phyloP scores from a whole-genome alignment of 2,888 invertebrate genomes.

The Pomacea canaliculata region DNA sequence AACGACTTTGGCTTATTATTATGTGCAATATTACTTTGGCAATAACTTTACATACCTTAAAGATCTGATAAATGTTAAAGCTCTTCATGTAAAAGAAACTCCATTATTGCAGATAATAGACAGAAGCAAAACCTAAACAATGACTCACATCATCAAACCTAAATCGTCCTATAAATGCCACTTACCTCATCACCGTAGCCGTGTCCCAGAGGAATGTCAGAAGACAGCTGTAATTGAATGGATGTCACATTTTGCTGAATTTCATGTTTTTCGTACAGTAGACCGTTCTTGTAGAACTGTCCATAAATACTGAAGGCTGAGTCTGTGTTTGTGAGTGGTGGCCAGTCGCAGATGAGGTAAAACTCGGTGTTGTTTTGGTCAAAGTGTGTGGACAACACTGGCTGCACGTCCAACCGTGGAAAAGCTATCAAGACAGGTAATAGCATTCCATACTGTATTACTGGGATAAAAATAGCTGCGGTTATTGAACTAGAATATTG shows the following conservation, averaged over 20 bases:
- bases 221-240: constrained; percentile 21
- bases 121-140: too few relatives aligned
- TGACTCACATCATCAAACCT: too few relatives aligned
- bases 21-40: too few relatives aligned
- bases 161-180: neutral
- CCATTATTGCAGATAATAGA: too few relatives aligned
- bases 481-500: too few relatives aligned
- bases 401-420: constrained; percentile 32
- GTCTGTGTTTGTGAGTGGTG: constrained; percentile 22
- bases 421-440: constrained; percentile 30
- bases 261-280: constrained; percentile 12
- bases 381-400: constrained; percentile 31
- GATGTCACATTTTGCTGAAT: constrained; percentile 27
- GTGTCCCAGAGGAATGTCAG: neutral
- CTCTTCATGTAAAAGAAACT: too few relatives aligned
- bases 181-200: constrained; percentile 27
- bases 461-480: neutral
- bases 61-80: too few relatives aligned
- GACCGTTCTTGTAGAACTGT: constrained; percentile 32
- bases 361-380: constrained; percentile 32
- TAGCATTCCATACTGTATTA: neutral
- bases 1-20: too few relatives aligned
- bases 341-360: constrained; percentile 41
- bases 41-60: too few relatives aligned
- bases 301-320: constrained; percentile 29